These are phyloP conservation scores for Lagopus muta DNA, from an alignment of 2,113 vertebrate species.

Conservation along the genomic window DNA sequence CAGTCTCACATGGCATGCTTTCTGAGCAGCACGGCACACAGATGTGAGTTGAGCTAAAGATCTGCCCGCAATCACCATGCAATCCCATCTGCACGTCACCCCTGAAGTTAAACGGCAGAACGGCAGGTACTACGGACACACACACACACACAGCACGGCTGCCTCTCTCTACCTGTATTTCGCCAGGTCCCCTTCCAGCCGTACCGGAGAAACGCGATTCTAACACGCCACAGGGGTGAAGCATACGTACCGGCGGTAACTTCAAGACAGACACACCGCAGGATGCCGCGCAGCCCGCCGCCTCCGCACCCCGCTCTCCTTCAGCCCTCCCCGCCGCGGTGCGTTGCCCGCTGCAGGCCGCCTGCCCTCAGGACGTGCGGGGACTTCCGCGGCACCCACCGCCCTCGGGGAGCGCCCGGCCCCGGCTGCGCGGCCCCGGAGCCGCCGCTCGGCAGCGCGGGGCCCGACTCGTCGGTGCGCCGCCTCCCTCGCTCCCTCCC, in stretches of 20 bases:
- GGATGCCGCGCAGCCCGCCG: not conserved
- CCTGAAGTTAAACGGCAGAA: constrained; percentile 62
- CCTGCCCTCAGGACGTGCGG: too few species aligned
- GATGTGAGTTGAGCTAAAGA: not conserved
- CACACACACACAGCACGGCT: not conserved
- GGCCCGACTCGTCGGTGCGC: not conserved
- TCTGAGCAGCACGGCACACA: not conserved
- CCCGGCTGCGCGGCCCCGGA: not conserved
- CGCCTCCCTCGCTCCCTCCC: not conserved
- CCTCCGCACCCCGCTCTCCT: too few species aligned
- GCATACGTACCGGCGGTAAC: constrained; percentile 39
- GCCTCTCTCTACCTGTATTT: not conserved
- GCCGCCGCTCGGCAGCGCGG: not conserved
- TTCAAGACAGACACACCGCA: constrained; percentile 44
- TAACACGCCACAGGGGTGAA: not conserved
- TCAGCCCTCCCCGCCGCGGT: too few species aligned
- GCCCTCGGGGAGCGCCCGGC: not conserved
- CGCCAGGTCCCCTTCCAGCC: not conserved
- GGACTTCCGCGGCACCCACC: not conserved
- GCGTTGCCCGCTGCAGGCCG: too few species aligned
- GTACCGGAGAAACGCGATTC: not conserved
- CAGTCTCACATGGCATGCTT: not conserved
- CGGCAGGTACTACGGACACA: constrained; percentile 2
- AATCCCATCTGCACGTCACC: constrained; percentile 20
- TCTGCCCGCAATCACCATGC: not conserved